A percentile compares a stretch with the other conserved stretches of the same genome.
Conservation (phyloP, 2,888 invertebrate genomes). For the Augochlorella aurata region DNA sequence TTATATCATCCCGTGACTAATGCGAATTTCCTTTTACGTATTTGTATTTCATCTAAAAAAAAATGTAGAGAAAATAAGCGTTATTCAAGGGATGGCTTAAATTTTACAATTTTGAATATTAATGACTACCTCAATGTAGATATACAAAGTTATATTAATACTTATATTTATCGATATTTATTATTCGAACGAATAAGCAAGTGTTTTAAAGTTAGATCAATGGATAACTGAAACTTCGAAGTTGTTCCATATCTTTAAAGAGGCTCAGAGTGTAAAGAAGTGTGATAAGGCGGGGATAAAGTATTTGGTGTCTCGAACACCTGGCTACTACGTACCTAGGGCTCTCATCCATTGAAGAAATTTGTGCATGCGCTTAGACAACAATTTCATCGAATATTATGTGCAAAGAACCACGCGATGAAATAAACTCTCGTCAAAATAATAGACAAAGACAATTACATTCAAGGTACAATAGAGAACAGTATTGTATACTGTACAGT, state of each 20-base stretch:
- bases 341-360: conserved; percentile 54
- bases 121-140: neutral
- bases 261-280: conserved; percentile 21
- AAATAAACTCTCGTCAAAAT: neutral
- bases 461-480: neutral
- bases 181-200: neutral
- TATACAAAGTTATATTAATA: neutral
- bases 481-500: neutral
- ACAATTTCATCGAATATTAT: neutral
- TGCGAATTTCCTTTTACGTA: neutral
- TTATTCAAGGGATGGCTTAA: neutral
- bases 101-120: neutral
- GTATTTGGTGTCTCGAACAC: conserved; percentile 65
- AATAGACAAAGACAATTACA: neutral
- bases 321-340: conserved; percentile 70
- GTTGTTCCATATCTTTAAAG: conserved; percentile 23
- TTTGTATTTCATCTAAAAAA: neutral
- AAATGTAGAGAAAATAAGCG: neutral
- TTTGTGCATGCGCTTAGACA: conserved; percentile 41
- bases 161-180: neutral
- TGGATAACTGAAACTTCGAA: conserved; percentile 39
- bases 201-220: neutral
- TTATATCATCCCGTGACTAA: neutral
- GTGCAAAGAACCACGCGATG: neutral
- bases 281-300: conserved; percentile 41